Conservation (phyloP, 2,113 vertebrate genomes). For the Phylloscopus trochilus region DNA sequence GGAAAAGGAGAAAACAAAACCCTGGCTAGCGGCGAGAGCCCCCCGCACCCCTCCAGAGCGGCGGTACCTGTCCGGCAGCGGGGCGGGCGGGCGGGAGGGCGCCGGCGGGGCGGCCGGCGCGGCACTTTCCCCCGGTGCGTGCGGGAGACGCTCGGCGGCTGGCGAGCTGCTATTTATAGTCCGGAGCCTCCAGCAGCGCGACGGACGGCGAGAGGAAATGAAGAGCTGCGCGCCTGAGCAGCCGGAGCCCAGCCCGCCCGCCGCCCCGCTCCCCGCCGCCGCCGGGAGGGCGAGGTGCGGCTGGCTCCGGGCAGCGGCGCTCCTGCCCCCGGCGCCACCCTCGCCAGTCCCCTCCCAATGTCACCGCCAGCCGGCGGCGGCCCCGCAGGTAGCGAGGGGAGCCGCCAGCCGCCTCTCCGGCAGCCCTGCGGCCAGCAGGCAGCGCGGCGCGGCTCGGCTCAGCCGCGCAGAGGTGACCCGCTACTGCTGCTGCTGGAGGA, state of each 20-base stretch:
- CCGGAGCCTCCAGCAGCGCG: slow-evolving; percentile 18
- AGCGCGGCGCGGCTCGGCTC: background rate
- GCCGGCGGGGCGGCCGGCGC: background rate
- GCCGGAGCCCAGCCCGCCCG: background rate
- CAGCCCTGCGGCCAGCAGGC: background rate
- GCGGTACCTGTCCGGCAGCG: background rate
- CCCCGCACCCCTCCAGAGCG: background rate
- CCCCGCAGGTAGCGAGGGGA: background rate
- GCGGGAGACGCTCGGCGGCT: background rate
- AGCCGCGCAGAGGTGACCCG: slow-evolving; percentile 35
- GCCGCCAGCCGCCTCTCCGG: background rate
- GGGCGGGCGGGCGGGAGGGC: background rate
- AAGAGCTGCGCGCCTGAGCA: background rate
- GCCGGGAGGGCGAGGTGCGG: slow-evolving; percentile 21
- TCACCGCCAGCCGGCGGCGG: slow-evolving; percentile 5
- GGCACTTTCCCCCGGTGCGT: background rate
- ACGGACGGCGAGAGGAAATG: background rate
- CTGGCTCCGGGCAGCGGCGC: background rate
- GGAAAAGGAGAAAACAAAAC: background rate
- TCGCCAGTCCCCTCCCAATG: slow-evolving; percentile 48
- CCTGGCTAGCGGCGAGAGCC: background rate
- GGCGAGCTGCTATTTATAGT: slow-evolving; percentile 73
- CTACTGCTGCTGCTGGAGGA: slow-evolving; percentile 18
- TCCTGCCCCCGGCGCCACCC: background rate
- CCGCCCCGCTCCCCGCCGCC: background rate